Base-by-base conservation (phyloP, 1,140 invertebrate species). In the Lanistes nyassanus region DNA sequence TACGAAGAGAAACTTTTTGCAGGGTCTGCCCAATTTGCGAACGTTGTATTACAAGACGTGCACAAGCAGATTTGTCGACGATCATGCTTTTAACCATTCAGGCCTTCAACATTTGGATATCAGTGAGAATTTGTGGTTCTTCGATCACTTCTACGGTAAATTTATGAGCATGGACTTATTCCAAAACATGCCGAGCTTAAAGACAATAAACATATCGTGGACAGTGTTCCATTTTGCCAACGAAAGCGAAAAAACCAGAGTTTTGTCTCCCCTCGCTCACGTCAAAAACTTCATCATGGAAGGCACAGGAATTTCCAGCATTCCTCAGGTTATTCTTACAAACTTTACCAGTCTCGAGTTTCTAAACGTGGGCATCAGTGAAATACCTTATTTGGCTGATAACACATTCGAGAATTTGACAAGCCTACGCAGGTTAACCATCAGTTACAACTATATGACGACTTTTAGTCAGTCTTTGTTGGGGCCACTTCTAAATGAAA, bases 71-170 rank as follows among this genome's bases (percentile, higher is more conserved):
- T 34, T 6, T 0, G 70, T 76, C 23, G 66, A 60, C 36, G 29
- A 58, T 13, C 19, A 23, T 36, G 75, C 75, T 19, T 76, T 76
- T 56, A 76, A 70, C 66, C 68, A 68, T 23, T 67, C 64, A 9
- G 70, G 56, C 34, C 39, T 70, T n/a, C 42, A 58, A 21, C 26
- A 39, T 16, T 58, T 76, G 3, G 36, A 71, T 29, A 37, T 76
- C 39, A 62, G 53, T n/a, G 68, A 76, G 13, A 76, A 70, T n/a
- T 13, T 71, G 53, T 71, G 69, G 69, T 71, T 71, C 69, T 71
- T 71, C 67, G 55, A 58, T 29, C 47, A 39, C 36, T 29, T 29
- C 16, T 37, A 69, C 16, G 34, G 66, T 19, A 47, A 19, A 19
- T 31, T n/a, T 42, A 69, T 76, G n/a, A 62, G 29, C 26, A 13